A percentile compares a stretch with the other conserved stretches of the same genome.
Conservation (phyloP, 2,888 invertebrate genomes). For the Archaeoteleia sp. region DNA sequence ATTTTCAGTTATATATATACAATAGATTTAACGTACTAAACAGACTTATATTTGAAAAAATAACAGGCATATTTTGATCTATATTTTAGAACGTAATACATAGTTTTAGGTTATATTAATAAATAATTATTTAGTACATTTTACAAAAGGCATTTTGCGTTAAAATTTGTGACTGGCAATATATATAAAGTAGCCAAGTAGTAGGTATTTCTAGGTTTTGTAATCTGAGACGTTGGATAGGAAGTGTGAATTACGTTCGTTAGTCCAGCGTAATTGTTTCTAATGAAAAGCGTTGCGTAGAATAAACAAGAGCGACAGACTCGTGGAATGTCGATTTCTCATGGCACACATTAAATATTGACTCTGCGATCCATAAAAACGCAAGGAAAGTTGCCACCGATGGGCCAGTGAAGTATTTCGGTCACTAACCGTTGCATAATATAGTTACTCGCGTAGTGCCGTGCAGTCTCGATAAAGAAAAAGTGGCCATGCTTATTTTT, state of each 20-base stretch:
- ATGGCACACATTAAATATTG: constrained; percentile 17
- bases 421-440: constrained; percentile 20
- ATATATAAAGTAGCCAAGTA: no score
- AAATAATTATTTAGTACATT: no score
- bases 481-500: constrained; percentile 12
- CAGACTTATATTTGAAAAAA: no score
- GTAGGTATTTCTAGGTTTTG: constrained; percentile 12
- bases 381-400: constrained; percentile 26
- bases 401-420: constrained; percentile 30
- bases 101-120: no score
- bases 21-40: no score
- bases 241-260: constrained; percentile 24
- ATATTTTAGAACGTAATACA: no score
- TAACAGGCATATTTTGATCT: no score
- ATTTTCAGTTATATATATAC: no score
- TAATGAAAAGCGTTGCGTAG: constrained; percentile 28
- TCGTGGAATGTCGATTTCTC: constrained; percentile 11
- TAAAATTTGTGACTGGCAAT: no score
- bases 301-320: constrained; percentile 2
- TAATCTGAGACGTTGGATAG: constrained; percentile 12
- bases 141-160: no score
- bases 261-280: constrained; percentile 25
- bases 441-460: constrained; percentile 1
- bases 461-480: constrained; percentile 1
- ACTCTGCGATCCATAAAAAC: constrained; percentile 17